Evolutionary conservation across 2,888 invertebrate genomes (phyloP).

Genomic region (Halocaridina rubra): DNA sequence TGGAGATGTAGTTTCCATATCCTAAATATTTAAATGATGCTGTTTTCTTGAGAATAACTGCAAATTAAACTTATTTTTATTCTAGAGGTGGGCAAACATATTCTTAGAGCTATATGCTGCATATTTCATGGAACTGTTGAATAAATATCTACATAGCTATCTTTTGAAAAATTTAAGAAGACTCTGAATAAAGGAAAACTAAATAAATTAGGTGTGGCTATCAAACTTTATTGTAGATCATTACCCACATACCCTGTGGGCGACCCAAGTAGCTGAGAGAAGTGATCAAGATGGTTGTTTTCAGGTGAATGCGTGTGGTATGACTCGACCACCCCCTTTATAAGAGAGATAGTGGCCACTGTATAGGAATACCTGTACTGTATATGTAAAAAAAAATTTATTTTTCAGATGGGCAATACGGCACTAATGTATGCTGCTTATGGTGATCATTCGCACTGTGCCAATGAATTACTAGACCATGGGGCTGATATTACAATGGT

Average conservation of each 20-base stretch:
- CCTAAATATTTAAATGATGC: too few species aligned
- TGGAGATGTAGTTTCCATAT: too few species aligned
- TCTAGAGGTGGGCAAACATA: neutral
- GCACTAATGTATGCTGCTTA: constrained; percentile 92
- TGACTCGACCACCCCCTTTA: neutral
- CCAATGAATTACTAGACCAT: constrained; percentile 82
- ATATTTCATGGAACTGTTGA: neutral
- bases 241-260: too few species aligned
- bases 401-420: constrained; percentile 82
- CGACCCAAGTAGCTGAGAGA: neutral
- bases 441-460: constrained; percentile 89
- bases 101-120: neutral
- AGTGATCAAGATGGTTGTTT: neutral
- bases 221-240: too few species aligned
- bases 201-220: too few species aligned
- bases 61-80: too few species aligned
- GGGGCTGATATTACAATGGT: constrained; percentile 84
- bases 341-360: neutral
- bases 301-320: neutral
- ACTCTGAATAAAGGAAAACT: too few species aligned
- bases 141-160: too few species aligned
- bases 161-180: too few species aligned
- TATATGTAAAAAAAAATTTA: neutral
- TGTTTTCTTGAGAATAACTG: too few species aligned
- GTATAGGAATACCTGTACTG: neutral